A percentile compares a stretch with the other conserved stretches of the same genome.
phyloP scores from a whole-genome alignment of 2,888 invertebrate genomes.

The Hydropsyche betteni region DNA sequence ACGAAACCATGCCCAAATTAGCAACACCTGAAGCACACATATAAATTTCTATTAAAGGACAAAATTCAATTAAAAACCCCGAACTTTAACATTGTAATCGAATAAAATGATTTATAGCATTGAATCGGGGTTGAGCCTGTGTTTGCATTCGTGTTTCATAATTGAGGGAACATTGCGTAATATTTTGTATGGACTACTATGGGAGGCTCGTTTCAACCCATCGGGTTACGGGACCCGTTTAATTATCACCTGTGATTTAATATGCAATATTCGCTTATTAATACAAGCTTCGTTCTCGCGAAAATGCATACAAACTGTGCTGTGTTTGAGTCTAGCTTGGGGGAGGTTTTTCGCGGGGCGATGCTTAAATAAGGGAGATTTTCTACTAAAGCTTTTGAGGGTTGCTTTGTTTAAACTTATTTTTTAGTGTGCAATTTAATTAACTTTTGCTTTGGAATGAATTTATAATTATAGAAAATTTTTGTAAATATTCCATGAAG shows the following conservation, averaged over 20 bases:
- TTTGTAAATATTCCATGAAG: too few relatives aligned
- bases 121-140: neutral
- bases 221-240: neutral
- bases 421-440: too few relatives aligned
- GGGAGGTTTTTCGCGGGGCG: slow-evolving; percentile 8
- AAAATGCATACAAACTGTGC: slow-evolving; percentile 26
- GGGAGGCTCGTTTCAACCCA: neutral
- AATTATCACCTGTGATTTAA: slow-evolving; percentile 34
- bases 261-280: slow-evolving; percentile 36
- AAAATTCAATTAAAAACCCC: too few relatives aligned
- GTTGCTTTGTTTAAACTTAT: too few relatives aligned
- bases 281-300: slow-evolving; percentile 10
- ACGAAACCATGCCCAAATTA: too few relatives aligned
- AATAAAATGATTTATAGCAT: neutral
- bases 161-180: neutral
- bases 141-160: neutral
- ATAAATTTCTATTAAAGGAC: too few relatives aligned
- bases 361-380: too few relatives aligned
- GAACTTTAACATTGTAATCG: too few relatives aligned
- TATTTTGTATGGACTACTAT: neutral
- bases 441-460: too few relatives aligned
- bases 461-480: too few relatives aligned
- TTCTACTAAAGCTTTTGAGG: too few relatives aligned
- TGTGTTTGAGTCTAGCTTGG: neutral
- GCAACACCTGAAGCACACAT: too few relatives aligned